These are phyloP conservation scores for Acronicta alni DNA, from an alignment of 2,888 invertebrate genomes.

Conservation along the genomic window DNA sequence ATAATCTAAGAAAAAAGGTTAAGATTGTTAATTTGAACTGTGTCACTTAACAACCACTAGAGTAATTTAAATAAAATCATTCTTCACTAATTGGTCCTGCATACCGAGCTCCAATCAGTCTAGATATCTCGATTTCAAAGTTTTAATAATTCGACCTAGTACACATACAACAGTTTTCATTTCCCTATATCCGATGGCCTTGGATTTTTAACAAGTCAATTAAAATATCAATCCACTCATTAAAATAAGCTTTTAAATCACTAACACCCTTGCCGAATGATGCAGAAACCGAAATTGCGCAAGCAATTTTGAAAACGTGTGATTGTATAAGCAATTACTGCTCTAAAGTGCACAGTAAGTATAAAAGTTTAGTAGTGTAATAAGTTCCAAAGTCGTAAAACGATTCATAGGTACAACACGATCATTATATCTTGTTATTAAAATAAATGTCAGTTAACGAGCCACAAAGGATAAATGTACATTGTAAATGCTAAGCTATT, in stretches of 20 bases:
- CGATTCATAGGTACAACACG: constrained; percentile 57
- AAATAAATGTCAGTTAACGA: constrained; percentile 68
- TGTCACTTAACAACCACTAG: constrained; percentile 15
- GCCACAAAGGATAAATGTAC: constrained; percentile 60
- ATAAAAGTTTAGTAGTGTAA: constrained; percentile 59
- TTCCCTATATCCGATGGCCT: constrained; percentile 51
- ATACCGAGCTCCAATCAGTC: constrained; percentile 45
- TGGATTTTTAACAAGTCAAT: constrained; percentile 36
- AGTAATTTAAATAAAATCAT: constrained; percentile 51
- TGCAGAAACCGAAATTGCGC: constrained; percentile 33
- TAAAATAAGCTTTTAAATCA: constrained; percentile 53
- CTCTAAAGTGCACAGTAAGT: constrained; percentile 44
- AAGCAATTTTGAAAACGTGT: constrained; percentile 44
- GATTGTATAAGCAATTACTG: constrained; percentile 46
- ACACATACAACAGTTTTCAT: constrained; percentile 30
- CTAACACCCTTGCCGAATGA: constrained; percentile 46
- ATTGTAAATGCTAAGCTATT: constrained; percentile 47
- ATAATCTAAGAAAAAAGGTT: background rate
- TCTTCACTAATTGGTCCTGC: constrained; percentile 47
- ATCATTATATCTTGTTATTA: constrained; percentile 63
- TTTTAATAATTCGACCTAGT: constrained; percentile 41
- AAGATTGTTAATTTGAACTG: constrained; percentile 15
- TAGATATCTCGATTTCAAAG: constrained; percentile 41
- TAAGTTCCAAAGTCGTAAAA: constrained; percentile 60
- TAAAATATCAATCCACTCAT: constrained; percentile 43